phyloP scores from a whole-genome alignment of 2,888 invertebrate species.

The Agriopis leucophaearia region DNA sequence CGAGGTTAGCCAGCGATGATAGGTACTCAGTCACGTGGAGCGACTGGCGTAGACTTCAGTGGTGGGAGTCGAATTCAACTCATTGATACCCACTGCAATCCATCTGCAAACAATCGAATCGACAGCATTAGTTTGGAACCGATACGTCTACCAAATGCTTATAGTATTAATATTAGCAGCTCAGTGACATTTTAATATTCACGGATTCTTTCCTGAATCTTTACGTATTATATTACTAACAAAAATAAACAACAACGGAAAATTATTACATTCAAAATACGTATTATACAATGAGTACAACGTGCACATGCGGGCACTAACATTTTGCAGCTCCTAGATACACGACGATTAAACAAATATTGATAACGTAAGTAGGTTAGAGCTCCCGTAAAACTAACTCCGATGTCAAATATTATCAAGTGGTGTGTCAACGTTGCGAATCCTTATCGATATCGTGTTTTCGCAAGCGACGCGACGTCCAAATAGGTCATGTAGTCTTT shows the following conservation, averaged over 20 bases:
- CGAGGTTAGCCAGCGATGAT: slow-evolving; percentile 50
- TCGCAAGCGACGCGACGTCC: slow-evolving; percentile 62
- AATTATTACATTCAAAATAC: slow-evolving; percentile 23
- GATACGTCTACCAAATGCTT: slow-evolving; percentile 45
- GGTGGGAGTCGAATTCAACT: slow-evolving; percentile 40
- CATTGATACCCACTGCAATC: slow-evolving; percentile 55
- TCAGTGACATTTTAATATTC: slow-evolving; percentile 6
- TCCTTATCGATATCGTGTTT: slow-evolving; percentile 76
- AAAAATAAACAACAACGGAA: slow-evolving; percentile 31
- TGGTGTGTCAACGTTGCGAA: slow-evolving; percentile 76
- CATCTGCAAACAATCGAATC: slow-evolving; percentile 65
- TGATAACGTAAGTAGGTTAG: slow-evolving; percentile 82
- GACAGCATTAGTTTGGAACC: slow-evolving; percentile 29
- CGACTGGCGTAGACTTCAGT: slow-evolving; percentile 34
- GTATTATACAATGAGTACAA: slow-evolving; percentile 31
- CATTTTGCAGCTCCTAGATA: slow-evolving; percentile 66
- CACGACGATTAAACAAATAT: slow-evolving; percentile 73
- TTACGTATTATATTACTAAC: background rate
- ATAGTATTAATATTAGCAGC: slow-evolving; percentile 36
- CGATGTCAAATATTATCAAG: slow-evolving; percentile 82
- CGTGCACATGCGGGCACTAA: slow-evolving; percentile 49
- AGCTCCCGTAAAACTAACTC: slow-evolving; percentile 74
- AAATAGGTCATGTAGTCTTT: slow-evolving; percentile 78
- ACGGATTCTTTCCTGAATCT: slow-evolving; percentile 4
- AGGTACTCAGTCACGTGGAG: slow-evolving; percentile 29